phyloP scores from a whole-genome alignment of 2,797 vertebrate species.

The Poeciliopsis turneri region DNA sequence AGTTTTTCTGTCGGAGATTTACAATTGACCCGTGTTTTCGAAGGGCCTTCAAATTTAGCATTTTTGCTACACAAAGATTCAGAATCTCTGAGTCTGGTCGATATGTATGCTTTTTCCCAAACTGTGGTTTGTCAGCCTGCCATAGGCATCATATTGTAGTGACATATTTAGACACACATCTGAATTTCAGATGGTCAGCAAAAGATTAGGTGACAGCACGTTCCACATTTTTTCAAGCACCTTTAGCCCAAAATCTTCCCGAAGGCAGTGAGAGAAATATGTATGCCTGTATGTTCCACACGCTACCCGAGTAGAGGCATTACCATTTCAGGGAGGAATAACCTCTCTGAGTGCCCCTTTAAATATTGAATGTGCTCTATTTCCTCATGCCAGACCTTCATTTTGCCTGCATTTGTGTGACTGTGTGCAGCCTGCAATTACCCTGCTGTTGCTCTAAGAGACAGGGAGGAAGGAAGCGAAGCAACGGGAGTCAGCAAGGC shows the following conservation, averaged over 20 bases:
- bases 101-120: neutral
- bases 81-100: neutral
- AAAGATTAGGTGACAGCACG: constrained; percentile 22
- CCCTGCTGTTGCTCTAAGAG: constrained; percentile 54
- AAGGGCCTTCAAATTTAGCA: neutral
- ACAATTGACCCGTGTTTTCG: neutral
- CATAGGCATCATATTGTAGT: neutral
- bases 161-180: constrained; percentile 1
- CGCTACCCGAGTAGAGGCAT: constrained; percentile 58
- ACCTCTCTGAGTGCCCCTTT: constrained; percentile 74
- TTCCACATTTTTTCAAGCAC: constrained; percentile 23
- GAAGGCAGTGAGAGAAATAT: constrained; percentile 20
- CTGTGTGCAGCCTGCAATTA: constrained; percentile 61
- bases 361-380: constrained; percentile 77
- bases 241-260: constrained; percentile 35
- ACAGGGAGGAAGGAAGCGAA: constrained; percentile 39
- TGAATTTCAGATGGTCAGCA: neutral
- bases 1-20: neutral
- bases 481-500: constrained; percentile 30
- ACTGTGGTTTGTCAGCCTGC: neutral
- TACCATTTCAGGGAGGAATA: constrained; percentile 78
- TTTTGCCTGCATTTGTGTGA: constrained; percentile 29
- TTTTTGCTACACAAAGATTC: neutral
- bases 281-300: constrained; percentile 46
- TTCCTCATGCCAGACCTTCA: constrained; percentile 52